Percentiles rank a stretch among this genome's conserved stretches.
These are phyloP conservation scores for Theocolax elegans DNA, from an alignment of 1,140 invertebrate genomes.

Conservation along the genomic window DNA sequence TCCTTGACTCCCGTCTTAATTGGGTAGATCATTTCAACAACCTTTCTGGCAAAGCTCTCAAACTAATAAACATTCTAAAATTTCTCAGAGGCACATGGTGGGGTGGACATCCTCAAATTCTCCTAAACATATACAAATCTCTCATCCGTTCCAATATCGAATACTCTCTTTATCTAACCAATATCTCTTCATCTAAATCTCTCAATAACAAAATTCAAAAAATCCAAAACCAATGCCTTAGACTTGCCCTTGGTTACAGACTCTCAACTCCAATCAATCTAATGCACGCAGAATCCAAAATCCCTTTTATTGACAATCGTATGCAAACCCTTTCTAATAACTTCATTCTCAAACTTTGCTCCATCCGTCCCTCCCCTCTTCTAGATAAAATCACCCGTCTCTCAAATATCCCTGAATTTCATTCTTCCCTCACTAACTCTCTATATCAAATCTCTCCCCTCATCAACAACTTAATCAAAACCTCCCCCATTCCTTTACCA, in stretches of 20 bases:
- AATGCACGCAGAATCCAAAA: conserved; percentile 3
- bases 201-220: conserved; percentile 18
- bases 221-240: conserved; percentile 7
- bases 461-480: too few species aligned
- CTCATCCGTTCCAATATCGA: conserved; percentile 36
- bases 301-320: background rate
- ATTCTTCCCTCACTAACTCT: too few species aligned
- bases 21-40: background rate
- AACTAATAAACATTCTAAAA: background rate
- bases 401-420: too few species aligned
- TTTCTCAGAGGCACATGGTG: background rate
- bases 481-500: too few species aligned
- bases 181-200: background rate
- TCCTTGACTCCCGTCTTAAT: background rate
- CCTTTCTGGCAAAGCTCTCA: background rate
- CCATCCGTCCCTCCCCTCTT: background rate
- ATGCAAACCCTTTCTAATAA: background rate
- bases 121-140: background rate
- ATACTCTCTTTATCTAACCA: background rate
- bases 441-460: too few species aligned
- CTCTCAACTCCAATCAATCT: conserved; percentile 13
- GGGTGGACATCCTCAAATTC: background rate
- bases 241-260: conserved; percentile 3
- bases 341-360: background rate
- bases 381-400: too few species aligned